Base-by-base conservation (phyloP, 2,113 vertebrate species). In the Campylomormyrus numenius region DNA sequence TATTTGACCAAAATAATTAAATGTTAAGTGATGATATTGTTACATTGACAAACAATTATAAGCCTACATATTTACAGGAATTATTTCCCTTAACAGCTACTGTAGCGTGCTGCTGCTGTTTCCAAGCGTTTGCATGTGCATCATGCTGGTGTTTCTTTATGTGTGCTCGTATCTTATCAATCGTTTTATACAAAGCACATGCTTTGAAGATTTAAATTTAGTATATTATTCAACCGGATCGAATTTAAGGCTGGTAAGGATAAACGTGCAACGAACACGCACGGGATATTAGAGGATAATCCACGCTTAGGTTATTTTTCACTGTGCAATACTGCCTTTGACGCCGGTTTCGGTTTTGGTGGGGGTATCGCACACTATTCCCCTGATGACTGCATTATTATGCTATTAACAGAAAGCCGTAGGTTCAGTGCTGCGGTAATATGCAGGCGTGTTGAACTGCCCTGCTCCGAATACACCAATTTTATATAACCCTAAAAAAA, bases 21-120 rank as follows among this genome's bases (percentile, higher is more conserved):
- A 49, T 45, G 80, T 84, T 70, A 89, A 87, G 89, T 88, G 89
- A 48, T 35, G 85, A 88, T 88, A 88, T 91, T 92, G 92, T 92
- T 93, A 92, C 90, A 80, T 53, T 27, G 42, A 53, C 39, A 77
- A 42, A 45, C 50, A 85, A 90, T 91, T 39, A 80, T 42, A 80
- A 42, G 17, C 74, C 35, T 39, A 42, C 74, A 80, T 3, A 31
- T 80, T 42, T 42, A 42, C 35, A 21, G 35, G 74, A 5, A 80
- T 80, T 42, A 80, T 80, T 42, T 19, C 35, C 5, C 35, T 35
- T 39, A 77, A 39, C 31, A 31, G 70, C n/a, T 42, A 80, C 35
- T 80, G 35, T 39, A 39, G 35, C 31, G 35, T 42, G 74, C 35
- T 42, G 7, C 35, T 39, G 7, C 31, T 19, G 74, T 42, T 80